A percentile compares a stretch with the other conserved stretches of the same genome.
Conservation (phyloP, 1,140 invertebrate genomes). For the Drosophila prosaltans region DNA sequence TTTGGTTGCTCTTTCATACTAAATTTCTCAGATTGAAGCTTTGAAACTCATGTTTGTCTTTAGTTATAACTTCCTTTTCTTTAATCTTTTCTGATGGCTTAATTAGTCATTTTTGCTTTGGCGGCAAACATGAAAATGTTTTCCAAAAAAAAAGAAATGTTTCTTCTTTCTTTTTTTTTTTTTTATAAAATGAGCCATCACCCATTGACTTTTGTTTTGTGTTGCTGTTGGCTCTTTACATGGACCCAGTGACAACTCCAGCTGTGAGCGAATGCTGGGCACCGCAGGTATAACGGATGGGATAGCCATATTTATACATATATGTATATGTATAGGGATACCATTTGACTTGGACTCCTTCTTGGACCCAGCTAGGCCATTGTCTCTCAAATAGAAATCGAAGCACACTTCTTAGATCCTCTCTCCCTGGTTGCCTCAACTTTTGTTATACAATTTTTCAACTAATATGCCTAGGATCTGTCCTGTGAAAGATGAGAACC, state of each 20-base stretch:
- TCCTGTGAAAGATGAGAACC: conserved; percentile 75
- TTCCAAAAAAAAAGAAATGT: conserved; percentile 34
- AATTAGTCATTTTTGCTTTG: conserved; percentile 60
- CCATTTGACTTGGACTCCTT: conserved; percentile 50
- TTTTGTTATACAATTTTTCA: conserved; percentile 80
- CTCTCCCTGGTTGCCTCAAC: conserved; percentile 38
- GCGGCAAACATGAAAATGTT: conserved; percentile 71
- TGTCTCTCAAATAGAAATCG: conserved; percentile 40
- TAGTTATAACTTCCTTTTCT: conserved; percentile 35
- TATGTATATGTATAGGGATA: conserved; percentile 24
- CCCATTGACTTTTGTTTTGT: conserved; percentile 53
- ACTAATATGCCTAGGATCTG: conserved; percentile 62
- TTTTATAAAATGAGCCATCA: conserved; percentile 61
- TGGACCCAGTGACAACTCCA: conserved; percentile 82
- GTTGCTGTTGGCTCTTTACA: conserved; percentile 76
- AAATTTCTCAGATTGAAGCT: not conserved
- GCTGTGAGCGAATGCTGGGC: conserved; percentile 67
- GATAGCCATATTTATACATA: not conserved
- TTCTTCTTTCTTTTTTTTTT: not conserved
- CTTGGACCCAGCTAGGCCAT: conserved; percentile 57
- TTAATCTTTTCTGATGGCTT: conserved; percentile 67
- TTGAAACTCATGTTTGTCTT: conserved; percentile 16
- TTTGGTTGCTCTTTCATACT: too few species aligned
- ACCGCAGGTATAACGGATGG: conserved; percentile 62
- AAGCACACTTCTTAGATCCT: conserved; percentile 62